These are phyloP conservation scores for Macquaria ambigua DNA, from an alignment of 2,113 vertebrate genomes.

Conservation along the genomic window DNA sequence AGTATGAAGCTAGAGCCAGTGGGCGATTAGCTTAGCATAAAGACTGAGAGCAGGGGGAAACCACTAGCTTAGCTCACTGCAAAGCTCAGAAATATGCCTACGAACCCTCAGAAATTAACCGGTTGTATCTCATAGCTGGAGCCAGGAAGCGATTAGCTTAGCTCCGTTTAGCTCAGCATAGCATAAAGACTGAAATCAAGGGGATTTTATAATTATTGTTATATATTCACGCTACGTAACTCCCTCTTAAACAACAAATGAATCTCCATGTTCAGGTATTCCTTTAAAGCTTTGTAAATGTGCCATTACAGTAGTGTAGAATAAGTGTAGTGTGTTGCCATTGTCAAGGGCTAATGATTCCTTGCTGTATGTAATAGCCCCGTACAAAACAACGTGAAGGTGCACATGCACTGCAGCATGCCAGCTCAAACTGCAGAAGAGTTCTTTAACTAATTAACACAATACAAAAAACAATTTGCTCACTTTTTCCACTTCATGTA, in stretches of 20 bases:
- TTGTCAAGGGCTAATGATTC: not conserved
- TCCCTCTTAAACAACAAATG: not conserved
- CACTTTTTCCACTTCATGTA: slow-evolving; percentile 47
- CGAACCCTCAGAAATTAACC: too few species aligned
- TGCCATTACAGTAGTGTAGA: not conserved
- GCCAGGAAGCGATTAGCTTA: too few species aligned
- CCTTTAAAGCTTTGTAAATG: not conserved
- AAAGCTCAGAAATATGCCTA: not conserved
- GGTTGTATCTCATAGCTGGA: too few species aligned
- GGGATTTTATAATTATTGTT: not conserved
- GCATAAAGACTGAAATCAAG: too few species aligned
- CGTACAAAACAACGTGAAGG: not conserved
- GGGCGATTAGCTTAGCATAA: slow-evolving; percentile 22
- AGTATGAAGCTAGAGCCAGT: not conserved
- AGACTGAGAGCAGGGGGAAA: not conserved
- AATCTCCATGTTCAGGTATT: not conserved
- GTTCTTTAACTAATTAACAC: slow-evolving; percentile 32
- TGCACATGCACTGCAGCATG: not conserved
- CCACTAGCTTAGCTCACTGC: not conserved
- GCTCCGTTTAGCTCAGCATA: too few species aligned
- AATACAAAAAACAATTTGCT: slow-evolving; percentile 24
- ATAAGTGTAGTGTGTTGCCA: not conserved
- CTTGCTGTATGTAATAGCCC: slow-evolving; percentile 1
- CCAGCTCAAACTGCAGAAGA: slow-evolving; percentile 15
- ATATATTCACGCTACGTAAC: not conserved